Evolutionary conservation across 2,888 invertebrate species (phyloP).

Genomic region (Dolomedes plantarius): DNA sequence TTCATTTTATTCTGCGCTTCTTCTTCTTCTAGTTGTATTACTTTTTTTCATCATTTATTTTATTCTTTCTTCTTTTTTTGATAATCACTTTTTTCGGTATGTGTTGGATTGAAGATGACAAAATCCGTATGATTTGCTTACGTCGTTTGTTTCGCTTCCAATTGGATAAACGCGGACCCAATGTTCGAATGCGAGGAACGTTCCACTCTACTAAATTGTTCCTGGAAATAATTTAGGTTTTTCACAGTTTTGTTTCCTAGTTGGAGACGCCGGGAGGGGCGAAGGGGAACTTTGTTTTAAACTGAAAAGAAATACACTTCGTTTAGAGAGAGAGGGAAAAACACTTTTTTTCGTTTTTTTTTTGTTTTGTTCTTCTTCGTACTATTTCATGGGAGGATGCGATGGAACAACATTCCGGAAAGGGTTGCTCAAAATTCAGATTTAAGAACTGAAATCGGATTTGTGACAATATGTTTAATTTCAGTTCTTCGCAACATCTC

Average conservation of each 20-base stretch:
- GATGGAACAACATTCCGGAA: conserved; percentile 36
- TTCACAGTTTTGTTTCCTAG: conserved; percentile 26
- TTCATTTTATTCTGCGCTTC: conserved; percentile 60
- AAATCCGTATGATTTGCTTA: conserved; percentile 71
- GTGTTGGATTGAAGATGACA: conserved; percentile 67
- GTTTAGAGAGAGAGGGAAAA: conserved; percentile 25
- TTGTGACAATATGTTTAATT: not conserved
- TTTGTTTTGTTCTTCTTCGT: too few relatives aligned
- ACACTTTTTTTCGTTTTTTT: not conserved
- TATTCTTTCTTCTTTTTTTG: conserved; percentile 31
- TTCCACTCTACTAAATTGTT: conserved; percentile 49
- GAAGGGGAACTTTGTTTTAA: conserved; percentile 58
- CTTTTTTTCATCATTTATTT: conserved; percentile 46
- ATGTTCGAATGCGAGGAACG: conserved; percentile 41
- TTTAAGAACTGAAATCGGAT: not conserved
- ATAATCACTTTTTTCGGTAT: conserved; percentile 66
- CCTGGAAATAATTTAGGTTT: conserved; percentile 55
- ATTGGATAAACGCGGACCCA: conserved; percentile 60
- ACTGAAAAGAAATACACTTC: conserved; percentile 32
- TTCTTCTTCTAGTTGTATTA: conserved; percentile 28
- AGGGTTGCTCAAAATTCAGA: not conserved
- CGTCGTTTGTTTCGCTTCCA: conserved; percentile 64
- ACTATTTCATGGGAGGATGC: conserved; percentile 49
- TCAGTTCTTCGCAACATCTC: not conserved
- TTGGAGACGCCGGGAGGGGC: not conserved